Base-by-base conservation (phyloP, 2,888 invertebrate genomes). In the Nasonovia ribisnigri region DNA sequence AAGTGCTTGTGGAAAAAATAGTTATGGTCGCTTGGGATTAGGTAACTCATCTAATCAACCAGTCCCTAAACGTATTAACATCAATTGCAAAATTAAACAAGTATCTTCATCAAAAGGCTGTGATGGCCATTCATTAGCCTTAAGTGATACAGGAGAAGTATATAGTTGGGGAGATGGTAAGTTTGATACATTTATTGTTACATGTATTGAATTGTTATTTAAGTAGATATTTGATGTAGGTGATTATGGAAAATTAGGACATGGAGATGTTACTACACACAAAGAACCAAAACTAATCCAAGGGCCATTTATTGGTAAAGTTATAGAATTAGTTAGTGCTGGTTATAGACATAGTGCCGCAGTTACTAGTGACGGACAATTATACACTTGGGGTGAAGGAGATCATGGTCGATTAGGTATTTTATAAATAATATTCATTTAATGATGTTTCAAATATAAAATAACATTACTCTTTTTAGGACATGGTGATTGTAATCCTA, bases 1-100 rank as follows among this genome's bases (percentile, higher is more conserved):
- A 42, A 96, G 96, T 95, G 97, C 97, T 3, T 97, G 97, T 95
- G 97, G 97, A 6, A 97, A 97, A 95, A 97, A 97, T 0, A 97
- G 97, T 95, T 97, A 97, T 95, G 97, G 97, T 1, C 96, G 97
- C 51, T 95, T 97, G n/a, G 97, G 97, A 1, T 95, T 97, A 1
- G 97, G 97, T 1, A 97, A 97, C 95, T 97, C 97, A 1, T 96
- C 96, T 93, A 97, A 97, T 95, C 97, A 97, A 95, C 96, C 96
- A 24, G 95, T 96, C 88, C 97, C 97, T 2, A 97, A 97, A 95
- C 96, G 96, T 92, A 96, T 97, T 90, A 95, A 96, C 84, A 96
- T 97, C 94, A 96, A 96, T 86, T 96, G 96, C 43, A 96, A 96
- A 60, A 96, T 96, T n/a, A 96, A 96, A 95, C 96, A 96, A 94